A percentile compares a stretch with the other conserved stretches of the same genome.
These are phyloP conservation scores for Haliclystus octoradiatus DNA, from an alignment of 30 jellyfish, hydroid and myxozoan genomes.

Conservation along the genomic window DNA sequence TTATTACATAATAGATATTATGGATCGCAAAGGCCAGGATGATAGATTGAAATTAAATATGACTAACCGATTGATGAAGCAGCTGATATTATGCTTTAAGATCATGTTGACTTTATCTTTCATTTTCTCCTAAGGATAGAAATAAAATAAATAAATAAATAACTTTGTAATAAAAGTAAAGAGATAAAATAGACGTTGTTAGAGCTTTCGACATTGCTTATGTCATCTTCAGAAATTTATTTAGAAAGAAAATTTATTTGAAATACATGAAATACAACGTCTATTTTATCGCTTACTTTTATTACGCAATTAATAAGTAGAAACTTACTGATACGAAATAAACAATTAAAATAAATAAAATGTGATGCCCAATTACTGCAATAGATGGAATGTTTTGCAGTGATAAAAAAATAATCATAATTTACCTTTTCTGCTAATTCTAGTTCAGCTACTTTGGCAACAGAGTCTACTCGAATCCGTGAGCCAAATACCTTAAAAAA, in stretches of 20 bases:
- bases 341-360: neutral
- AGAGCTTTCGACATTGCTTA: too few relatives aligned
- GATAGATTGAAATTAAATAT: too few relatives aligned
- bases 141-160: neutral
- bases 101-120: slow-evolving; percentile 88
- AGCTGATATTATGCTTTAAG: slow-evolving; percentile 69
- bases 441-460: slow-evolving; percentile 90
- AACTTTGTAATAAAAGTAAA: neutral
- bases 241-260: too few relatives aligned
- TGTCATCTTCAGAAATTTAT: too few relatives aligned
- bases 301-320: too few relatives aligned
- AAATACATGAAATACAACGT: too few relatives aligned
- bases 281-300: too few relatives aligned
- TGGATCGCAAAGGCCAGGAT: too few relatives aligned
- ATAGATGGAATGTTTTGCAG: neutral
- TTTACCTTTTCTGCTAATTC: slow-evolving; percentile 82
- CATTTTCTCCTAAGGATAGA: slow-evolving; percentile 65
- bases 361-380: neutral
- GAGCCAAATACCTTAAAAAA: slow-evolving; percentile 71
- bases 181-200: too few relatives aligned
- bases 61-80: slow-evolving; percentile 60
- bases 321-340: too few relatives aligned
- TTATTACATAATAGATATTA: too few relatives aligned
- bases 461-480: slow-evolving; percentile 88
- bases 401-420: neutral